A percentile compares a stretch with the other conserved stretches of the same genome.
Conservation (phyloP, 1,140 invertebrate species). For the Philopotamus ludificatus region DNA sequence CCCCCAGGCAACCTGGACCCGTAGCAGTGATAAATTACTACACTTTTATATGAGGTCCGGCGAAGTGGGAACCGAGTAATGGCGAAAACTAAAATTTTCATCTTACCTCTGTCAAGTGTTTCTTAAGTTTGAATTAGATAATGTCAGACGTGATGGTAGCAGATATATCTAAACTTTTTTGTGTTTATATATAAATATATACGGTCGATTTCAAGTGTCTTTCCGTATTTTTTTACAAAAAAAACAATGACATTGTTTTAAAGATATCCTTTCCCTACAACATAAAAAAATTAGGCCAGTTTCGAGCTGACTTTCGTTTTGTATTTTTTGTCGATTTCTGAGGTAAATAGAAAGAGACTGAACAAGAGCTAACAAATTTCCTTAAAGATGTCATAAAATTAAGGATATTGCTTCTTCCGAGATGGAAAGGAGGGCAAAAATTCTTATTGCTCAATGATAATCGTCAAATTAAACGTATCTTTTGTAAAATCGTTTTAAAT, state of each 20-base stretch:
- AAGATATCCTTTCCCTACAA: neutral
- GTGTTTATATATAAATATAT: neutral
- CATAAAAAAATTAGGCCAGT: no score
- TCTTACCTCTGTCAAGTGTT: neutral
- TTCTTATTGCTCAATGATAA: no score
- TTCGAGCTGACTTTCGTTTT: no score
- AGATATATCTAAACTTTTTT: neutral
- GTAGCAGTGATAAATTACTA: constrained; percentile 14
- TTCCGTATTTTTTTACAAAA: neutral
- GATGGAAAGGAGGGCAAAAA: no score
- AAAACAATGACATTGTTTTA: no score
- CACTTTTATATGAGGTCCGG: constrained; percentile 16
- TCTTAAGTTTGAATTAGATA: neutral
- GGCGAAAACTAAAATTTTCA: constrained; percentile 9
- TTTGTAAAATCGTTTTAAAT: no score
- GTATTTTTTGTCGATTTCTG: no score
- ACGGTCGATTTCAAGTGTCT: neutral
- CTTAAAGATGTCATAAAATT: no score
- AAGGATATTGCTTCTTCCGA: no score
- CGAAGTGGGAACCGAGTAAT: neutral
- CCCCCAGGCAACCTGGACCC: neutral
- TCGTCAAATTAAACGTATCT: no score
- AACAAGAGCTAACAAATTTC: no score
- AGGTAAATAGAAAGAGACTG: no score
- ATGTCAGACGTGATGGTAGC: neutral